Conservation (phyloP, 2,113 vertebrate genomes). For the Rhodinocichla rosea region DNA sequence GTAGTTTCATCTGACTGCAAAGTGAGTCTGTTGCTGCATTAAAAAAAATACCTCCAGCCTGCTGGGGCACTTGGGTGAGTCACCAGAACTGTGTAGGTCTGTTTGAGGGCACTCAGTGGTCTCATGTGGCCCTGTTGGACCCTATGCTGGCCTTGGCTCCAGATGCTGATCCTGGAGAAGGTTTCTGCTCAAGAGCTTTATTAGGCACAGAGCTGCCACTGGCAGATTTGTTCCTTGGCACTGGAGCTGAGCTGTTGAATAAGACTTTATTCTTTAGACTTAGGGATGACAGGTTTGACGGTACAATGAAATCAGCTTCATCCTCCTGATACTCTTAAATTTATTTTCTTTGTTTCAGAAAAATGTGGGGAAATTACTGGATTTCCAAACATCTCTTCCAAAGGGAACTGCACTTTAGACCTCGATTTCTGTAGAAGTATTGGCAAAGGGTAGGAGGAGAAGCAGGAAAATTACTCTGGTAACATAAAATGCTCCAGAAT, state of each 20-base stretch:
- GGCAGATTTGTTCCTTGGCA: background rate
- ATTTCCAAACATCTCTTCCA: background rate
- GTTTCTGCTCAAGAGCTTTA: background rate
- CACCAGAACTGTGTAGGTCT: background rate
- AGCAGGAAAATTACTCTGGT: background rate
- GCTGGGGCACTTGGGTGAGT: background rate
- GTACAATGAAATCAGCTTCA: background rate
- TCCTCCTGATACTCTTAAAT: background rate
- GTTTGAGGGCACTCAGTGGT: background rate
- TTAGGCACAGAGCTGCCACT: background rate
- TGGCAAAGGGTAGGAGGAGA: background rate
- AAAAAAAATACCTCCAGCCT: background rate
- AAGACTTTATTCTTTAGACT: background rate
- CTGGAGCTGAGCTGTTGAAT: background rate
- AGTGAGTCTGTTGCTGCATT: fast-evolving
- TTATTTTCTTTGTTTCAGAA: background rate
- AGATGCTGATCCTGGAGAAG: background rate
- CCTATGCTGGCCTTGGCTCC: background rate
- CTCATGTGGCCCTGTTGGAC: background rate
- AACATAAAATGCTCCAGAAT: background rate
- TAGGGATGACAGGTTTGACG: background rate
- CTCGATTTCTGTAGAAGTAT: background rate
- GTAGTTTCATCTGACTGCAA: background rate
- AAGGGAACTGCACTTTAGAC: background rate
- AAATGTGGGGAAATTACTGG: background rate